phyloP scores from a whole-genome alignment of 2,797 vertebrate genomes.

The Pseudomugil gertrudae region DNA sequence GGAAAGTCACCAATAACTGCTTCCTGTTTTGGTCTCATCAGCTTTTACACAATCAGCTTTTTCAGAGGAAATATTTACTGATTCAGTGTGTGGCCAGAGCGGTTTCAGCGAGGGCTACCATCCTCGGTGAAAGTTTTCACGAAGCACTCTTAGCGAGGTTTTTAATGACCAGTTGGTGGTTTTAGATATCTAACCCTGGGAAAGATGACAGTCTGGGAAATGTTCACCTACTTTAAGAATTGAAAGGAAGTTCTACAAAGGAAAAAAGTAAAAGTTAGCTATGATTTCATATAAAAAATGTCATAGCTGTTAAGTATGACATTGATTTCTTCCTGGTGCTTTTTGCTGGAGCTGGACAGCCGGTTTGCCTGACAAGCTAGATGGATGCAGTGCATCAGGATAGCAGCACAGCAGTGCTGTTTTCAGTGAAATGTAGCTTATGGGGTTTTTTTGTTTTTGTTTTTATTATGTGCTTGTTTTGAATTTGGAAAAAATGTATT shows the following conservation, averaged over 20 bases:
- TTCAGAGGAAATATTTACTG: background rate
- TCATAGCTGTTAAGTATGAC: background rate
- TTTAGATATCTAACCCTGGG: slow-evolving; percentile 7
- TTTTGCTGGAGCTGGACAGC: background rate
- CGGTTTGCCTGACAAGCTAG: background rate
- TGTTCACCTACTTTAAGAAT: background rate
- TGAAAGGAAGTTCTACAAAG: slow-evolving; percentile 23
- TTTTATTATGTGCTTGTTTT: too few relatives aligned
- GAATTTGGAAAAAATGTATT: too few relatives aligned
- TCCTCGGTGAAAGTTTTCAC: slow-evolving; percentile 41
- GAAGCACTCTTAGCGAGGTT: slow-evolving; percentile 1
- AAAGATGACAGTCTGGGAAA: background rate
- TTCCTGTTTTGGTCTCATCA: background rate
- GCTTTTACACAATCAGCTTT: background rate
- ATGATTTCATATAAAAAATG: background rate
- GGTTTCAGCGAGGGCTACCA: slow-evolving; percentile 14
- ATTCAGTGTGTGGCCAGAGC: background rate
- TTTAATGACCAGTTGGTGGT: background rate
- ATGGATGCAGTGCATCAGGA: background rate
- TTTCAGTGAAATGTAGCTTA: too few relatives aligned
- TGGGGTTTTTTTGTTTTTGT: too few relatives aligned
- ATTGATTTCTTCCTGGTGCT: background rate
- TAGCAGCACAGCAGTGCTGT: background rate
- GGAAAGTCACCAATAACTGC: background rate
- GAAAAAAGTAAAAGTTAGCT: slow-evolving; percentile 30